Evolutionary conservation across 2,113 vertebrate species (phyloP).

Genomic region (Phylloscopus trochilus): DNA sequence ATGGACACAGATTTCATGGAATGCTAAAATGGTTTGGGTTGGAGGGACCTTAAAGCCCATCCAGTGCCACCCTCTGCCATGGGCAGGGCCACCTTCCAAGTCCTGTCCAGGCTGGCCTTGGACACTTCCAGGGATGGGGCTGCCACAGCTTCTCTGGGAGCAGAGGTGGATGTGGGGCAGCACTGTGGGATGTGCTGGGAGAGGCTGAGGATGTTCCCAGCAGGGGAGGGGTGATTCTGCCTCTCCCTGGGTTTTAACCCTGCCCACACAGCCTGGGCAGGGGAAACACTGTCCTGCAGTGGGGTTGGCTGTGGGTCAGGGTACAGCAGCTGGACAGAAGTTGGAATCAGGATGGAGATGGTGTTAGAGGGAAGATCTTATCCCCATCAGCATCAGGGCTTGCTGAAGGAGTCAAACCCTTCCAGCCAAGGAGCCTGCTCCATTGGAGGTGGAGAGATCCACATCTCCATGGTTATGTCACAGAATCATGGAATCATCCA

Average conservation of each 20-base stretch:
- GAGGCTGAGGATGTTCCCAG: not conserved
- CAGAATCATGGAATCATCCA: not conserved
- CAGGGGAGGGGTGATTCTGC: not conserved
- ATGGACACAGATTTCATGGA: not conserved
- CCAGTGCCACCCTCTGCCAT: not conserved
- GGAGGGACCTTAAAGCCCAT: not conserved
- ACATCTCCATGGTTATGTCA: not conserved
- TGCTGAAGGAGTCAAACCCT: not conserved
- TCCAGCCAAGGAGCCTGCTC: not conserved
- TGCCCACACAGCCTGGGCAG: not conserved
- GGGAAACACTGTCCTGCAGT: not conserved
- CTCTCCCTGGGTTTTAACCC: not conserved
- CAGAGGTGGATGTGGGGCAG: not conserved
- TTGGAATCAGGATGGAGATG: not conserved
- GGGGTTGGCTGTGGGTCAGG: rapidly evolving
- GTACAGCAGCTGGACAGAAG: not conserved
- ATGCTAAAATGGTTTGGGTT: not conserved
- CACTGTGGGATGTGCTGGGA: not conserved
- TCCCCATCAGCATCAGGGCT: not conserved
- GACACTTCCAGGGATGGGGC: not conserved
- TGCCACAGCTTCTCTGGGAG: not conserved
- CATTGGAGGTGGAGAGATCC: not conserved
- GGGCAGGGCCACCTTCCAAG: not conserved
- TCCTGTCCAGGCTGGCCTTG: not conserved
- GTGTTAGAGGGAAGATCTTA: not conserved